A percentile compares a stretch with the other conserved stretches of the same genome.
phyloP scores from a whole-genome alignment of 1,140 invertebrate genomes.

The Melanaphis sacchari region DNA sequence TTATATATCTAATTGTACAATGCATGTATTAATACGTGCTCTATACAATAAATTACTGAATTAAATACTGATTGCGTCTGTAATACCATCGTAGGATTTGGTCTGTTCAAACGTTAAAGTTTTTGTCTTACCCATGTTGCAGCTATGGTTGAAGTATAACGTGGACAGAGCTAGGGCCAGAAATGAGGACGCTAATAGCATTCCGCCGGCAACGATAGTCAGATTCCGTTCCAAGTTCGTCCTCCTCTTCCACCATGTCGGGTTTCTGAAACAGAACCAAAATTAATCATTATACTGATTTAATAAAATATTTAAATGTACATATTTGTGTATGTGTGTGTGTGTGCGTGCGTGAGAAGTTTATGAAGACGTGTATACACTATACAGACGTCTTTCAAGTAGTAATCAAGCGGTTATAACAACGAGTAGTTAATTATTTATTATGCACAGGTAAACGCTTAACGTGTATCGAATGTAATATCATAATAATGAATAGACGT shows the following conservation, averaged over 20 bases:
- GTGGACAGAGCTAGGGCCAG: slow-evolving; percentile 73
- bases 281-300: background rate
- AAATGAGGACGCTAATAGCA: slow-evolving; percentile 71
- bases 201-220: slow-evolving; percentile 71
- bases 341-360: background rate
- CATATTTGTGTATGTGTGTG: too few relatives aligned
- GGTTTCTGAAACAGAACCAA: slow-evolving; percentile 69
- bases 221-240: slow-evolving; percentile 79
- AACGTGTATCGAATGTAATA: background rate
- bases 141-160: slow-evolving; percentile 62
- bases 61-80: background rate
- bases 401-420: background rate
- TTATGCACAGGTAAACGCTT: background rate
- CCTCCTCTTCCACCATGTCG: slow-evolving; percentile 85
- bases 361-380: background rate
- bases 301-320: background rate
- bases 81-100: background rate
- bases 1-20: too few relatives aligned
- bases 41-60: too few relatives aligned
- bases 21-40: too few relatives aligned
- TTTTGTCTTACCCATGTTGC: slow-evolving; percentile 36
- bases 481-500: background rate
- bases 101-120: background rate
- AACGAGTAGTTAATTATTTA: background rate
- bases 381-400: background rate